phyloP scores from a whole-genome alignment of 1,140 invertebrate species.

The Globodera ellingtonae region DNA sequence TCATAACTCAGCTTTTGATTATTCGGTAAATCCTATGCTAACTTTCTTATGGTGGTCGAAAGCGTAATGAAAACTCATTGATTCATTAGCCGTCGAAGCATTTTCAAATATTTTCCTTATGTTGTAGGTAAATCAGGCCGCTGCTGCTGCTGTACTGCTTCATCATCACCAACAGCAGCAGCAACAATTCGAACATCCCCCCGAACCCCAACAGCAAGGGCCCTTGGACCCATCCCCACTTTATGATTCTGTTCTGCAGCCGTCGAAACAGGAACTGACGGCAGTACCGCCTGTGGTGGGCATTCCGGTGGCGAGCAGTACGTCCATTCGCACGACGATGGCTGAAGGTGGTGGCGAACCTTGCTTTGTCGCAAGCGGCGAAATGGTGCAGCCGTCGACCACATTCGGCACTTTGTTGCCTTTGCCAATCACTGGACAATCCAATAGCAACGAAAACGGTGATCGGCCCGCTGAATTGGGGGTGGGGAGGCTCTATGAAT shows the following conservation, averaged over 20 bases:
- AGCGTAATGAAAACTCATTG: no score
- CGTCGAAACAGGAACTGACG: not conserved
- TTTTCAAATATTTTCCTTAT: not conserved
- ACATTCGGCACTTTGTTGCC: not conserved
- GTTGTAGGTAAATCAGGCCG: slow-evolving; percentile 13
- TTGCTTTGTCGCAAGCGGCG: not conserved
- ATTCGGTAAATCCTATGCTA: no score
- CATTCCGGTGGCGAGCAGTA: slow-evolving; percentile 9
- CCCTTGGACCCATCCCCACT: not conserved
- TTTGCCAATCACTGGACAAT: not conserved
- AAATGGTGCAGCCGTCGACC: not conserved
- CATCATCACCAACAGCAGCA: slow-evolving; percentile 31
- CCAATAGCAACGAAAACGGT: not conserved
- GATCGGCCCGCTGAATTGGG: not conserved
- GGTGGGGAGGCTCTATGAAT: no score
- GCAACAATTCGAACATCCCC: slow-evolving; percentile 12
- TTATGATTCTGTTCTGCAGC: not conserved
- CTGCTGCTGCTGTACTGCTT: slow-evolving; percentile 8
- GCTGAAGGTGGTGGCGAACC: not conserved
- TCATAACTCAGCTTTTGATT: no score
- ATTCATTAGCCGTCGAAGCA: no score
- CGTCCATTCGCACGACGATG: slow-evolving; percentile 16
- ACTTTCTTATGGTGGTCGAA: no score
- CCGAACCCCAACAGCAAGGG: not conserved
- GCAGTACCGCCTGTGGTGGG: not conserved